Conservation (phyloP, 2,113 vertebrate genomes). For the Brachyistius frenatus region DNA sequence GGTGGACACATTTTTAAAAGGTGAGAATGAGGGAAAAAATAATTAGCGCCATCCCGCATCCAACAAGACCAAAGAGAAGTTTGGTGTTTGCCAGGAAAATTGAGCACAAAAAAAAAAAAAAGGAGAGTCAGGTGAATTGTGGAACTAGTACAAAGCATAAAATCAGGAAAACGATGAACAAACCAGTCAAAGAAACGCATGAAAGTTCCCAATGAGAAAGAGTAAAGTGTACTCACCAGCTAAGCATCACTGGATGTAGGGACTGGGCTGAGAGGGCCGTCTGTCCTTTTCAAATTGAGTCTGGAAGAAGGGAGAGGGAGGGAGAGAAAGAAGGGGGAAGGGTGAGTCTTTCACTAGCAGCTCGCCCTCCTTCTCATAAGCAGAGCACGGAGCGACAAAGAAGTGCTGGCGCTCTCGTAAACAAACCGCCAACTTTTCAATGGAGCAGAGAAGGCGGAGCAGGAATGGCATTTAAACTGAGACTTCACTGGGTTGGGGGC, state of each 20-base stretch:
- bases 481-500: conserved; percentile 32
- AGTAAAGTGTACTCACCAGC: conserved; percentile 79
- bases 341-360: conserved; percentile 66
- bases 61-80: conserved; percentile 9
- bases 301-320: conserved; percentile 46
- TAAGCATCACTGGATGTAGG: conserved; percentile 80
- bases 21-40: conserved; percentile 27
- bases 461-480: conserved; percentile 60
- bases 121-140: background rate
- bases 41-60: background rate
- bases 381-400: conserved; percentile 67
- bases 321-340: conserved; percentile 58
- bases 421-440: conserved; percentile 80
- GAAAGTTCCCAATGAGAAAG: conserved; percentile 19
- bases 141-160: background rate
- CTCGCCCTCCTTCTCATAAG: conserved; percentile 62
- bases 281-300: conserved; percentile 76
- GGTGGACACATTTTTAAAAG: conserved; percentile 22
- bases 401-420: conserved; percentile 75
- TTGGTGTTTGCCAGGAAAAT: conserved; percentile 18
- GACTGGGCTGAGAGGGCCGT: conserved; percentile 61
- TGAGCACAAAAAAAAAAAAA: background rate
- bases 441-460: conserved; percentile 61
- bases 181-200: background rate
- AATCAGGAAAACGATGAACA: conserved; percentile 6